Base-by-base conservation (phyloP, 2,797 vertebrate species). In the Urophycis tenuis region DNA sequence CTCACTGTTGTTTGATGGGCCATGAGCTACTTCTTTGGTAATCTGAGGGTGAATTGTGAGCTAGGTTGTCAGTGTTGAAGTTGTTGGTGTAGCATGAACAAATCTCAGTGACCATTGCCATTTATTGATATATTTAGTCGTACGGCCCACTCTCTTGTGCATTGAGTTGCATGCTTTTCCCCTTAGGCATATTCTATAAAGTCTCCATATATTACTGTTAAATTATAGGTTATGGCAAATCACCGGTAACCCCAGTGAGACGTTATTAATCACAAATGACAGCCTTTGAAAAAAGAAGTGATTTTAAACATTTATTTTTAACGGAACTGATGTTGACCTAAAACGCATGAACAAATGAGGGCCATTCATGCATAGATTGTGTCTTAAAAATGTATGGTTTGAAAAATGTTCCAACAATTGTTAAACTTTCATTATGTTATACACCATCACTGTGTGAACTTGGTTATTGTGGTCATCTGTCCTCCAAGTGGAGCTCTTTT, bases 11-110 rank as follows among this genome's bases (percentile, higher is more conserved):
- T 88, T 88, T 87, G 78, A 85, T 90, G 19, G 71, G 84, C 81
- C 4, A 49, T 92, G 91, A 90, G 83, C 87, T 85, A n/a, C 64
- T 74, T 91, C 85, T 91, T 91, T 92, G 86, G 86, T 86, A 90
- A 91, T 91, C 91, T 92, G 91, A 92, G 91, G 90, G 87, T 78
- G 17, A 8, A 53, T n/a, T 53, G 11, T 1, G 41, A 39, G 36
- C 36, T 15, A 39, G 36, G 12, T 39, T 49, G 45, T 12, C 45
- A 9, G 3, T 39, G 41, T 45, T 45, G 15, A 14, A 3, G 8
- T 53, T 19, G 5, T 60, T 49, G 15, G 17, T 49, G 45, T 17
- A 39, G 36, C 36, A 39, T 6, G 35, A 36, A 41, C 10, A 6
- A 41, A 41, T 41, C 2, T 6, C 39, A 41, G 5, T 41, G 39